These are phyloP conservation scores for Cantharis flavilabris DNA, from an alignment of 2,888 invertebrate species.

Conservation along the genomic window DNA sequence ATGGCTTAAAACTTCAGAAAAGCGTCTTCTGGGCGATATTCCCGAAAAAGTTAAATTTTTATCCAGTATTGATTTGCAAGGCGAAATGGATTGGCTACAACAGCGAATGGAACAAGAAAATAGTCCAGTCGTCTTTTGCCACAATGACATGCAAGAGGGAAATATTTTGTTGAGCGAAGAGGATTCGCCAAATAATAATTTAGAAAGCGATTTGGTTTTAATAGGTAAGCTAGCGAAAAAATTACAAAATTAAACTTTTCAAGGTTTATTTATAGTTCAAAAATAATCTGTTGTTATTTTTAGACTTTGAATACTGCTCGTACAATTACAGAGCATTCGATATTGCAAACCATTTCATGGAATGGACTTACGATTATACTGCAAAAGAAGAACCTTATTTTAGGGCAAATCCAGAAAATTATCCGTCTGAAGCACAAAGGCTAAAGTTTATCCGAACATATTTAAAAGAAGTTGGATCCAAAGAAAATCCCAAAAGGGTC, in stretches of 20 bases:
- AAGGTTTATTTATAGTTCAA: not conserved
- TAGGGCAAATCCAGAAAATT: slow-evolving; percentile 67
- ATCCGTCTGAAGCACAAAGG: slow-evolving; percentile 80
- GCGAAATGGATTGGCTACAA: slow-evolving; percentile 74
- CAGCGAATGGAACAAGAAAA: slow-evolving; percentile 61
- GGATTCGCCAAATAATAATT: slow-evolving; percentile 40
- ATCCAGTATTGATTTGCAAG: slow-evolving; percentile 59
- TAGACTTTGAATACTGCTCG: slow-evolving; percentile 92
- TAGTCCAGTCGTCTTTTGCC: slow-evolving; percentile 90
- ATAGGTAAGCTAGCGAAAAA: slow-evolving; percentile 45
- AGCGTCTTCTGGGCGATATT: slow-evolving; percentile 54
- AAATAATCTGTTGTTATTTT: slow-evolving; percentile 18
- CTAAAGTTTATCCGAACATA: slow-evolving; percentile 63
- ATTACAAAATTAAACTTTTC: not conserved
- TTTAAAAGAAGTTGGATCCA: slow-evolving; percentile 52
- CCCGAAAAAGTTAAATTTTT: slow-evolving; percentile 42
- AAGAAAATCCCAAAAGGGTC: slow-evolving; percentile 47
- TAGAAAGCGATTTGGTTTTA: slow-evolving; percentile 47
- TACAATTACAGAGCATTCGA: slow-evolving; percentile 94
- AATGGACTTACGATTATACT: slow-evolving; percentile 90
- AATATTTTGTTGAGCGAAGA: slow-evolving; percentile 65
- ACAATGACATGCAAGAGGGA: slow-evolving; percentile 95
- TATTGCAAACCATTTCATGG: slow-evolving; percentile 92
- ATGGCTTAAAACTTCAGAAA: slow-evolving; percentile 68
- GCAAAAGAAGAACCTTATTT: slow-evolving; percentile 78